phyloP scores from a whole-genome alignment of 2,113 vertebrate genomes.

The Eulacestoma nigropectus region DNA sequence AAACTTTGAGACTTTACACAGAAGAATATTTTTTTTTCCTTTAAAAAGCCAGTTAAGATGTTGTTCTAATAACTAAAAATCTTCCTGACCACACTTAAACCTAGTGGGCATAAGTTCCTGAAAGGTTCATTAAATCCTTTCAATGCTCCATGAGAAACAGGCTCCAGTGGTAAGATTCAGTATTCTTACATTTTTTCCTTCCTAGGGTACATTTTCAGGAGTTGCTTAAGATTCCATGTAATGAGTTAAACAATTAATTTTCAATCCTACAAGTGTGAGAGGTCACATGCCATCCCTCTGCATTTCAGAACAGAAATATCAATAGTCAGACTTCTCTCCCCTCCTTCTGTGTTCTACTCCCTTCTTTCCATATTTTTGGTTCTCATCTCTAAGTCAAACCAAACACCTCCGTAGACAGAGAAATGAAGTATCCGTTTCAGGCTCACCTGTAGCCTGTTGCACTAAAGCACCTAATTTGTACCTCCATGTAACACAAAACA shows the following conservation, averaged over 20 bases:
- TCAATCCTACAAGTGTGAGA: background rate
- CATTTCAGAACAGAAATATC: conserved; percentile 1
- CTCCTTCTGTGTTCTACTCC: background rate
- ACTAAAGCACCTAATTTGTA: conserved; percentile 36
- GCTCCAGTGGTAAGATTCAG: background rate
- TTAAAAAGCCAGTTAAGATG: background rate
- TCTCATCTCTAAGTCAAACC: background rate
- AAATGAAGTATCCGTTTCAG: conserved; percentile 38
- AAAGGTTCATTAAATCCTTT: background rate
- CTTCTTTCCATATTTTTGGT: background rate
- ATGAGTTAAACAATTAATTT: background rate
- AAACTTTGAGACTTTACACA: background rate
- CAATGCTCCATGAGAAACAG: background rate
- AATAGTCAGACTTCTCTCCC: background rate
- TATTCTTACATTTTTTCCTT: background rate
- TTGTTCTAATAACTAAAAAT: background rate
- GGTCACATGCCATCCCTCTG: background rate
- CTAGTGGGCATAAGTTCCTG: background rate
- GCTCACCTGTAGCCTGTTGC: conserved; percentile 19
- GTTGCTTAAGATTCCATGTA: background rate
- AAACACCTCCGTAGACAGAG: background rate
- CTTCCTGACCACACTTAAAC: background rate
- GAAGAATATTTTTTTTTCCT: background rate
- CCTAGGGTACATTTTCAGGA: background rate
- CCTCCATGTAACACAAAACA: conserved; percentile 24